Percentiles rank a stretch among this genome's conserved stretches.
Evolutionary conservation across 2,888 invertebrate genomes (phyloP).

Genomic region (Caenorhabditis drosophilae): DNA sequence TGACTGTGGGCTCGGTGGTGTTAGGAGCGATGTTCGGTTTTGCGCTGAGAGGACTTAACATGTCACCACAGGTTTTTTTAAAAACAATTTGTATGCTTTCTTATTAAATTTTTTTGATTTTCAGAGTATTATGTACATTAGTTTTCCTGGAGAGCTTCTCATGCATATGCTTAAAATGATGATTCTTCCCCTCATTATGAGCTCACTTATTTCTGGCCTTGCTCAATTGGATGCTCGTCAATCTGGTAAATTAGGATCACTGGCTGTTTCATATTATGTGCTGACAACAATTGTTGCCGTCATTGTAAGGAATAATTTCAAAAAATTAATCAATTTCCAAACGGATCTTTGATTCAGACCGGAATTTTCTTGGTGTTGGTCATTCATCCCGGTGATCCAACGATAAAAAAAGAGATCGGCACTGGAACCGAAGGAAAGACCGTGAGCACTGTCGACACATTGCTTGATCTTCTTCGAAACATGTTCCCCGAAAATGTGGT

Average conservation of each 20-base stretch:
- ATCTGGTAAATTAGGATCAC: constrained; percentile 76
- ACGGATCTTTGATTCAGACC: no score
- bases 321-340: no score
- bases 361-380: constrained; percentile 76
- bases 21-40: constrained; percentile 76
- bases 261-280: constrained; percentile 76
- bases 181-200: constrained; percentile 77
- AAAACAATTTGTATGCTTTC: background rate
- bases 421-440: constrained; percentile 61
- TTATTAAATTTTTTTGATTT: constrained; percentile 5
- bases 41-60: constrained; percentile 69
- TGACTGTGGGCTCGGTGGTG: constrained; percentile 75
- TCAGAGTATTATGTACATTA: constrained; percentile 74
- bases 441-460: constrained; percentile 77
- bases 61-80: constrained; percentile 49
- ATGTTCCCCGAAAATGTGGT: constrained; percentile 89
- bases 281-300: constrained; percentile 77
- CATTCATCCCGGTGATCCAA: constrained; percentile 77
- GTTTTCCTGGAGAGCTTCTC: constrained; percentile 77
- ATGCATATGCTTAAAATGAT: constrained; percentile 79
- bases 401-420: constrained; percentile 67
- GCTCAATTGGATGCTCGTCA: constrained; percentile 76
- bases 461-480: constrained; percentile 88
- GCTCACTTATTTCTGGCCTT: constrained; percentile 76
- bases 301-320: constrained; percentile 71